Evolutionary conservation across 2,113 vertebrate species (phyloP).

Genomic region (Camelus bactrianus): DNA sequence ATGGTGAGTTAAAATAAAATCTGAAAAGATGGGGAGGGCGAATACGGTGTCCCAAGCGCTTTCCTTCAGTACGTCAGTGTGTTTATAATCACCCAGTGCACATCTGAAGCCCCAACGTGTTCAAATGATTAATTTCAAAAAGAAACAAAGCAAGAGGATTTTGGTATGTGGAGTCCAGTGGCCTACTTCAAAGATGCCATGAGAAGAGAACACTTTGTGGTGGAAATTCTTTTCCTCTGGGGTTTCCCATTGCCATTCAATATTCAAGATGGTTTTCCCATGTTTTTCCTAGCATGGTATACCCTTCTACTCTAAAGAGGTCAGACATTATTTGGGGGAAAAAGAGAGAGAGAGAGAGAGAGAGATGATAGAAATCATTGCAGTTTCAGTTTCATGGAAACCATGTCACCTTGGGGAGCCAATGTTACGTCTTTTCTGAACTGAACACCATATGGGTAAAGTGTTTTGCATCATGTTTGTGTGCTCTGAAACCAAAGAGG

Average conservation of each 20-base stretch:
- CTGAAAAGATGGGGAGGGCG: conserved; percentile 84
- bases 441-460: neutral
- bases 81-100: conserved; percentile 88
- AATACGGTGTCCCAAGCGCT: conserved; percentile 82
- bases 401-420: conserved; percentile 49
- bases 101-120: conserved; percentile 85
- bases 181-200: conserved; percentile 87
- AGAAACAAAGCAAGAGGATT: conserved; percentile 86
- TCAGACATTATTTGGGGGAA: conserved; percentile 67
- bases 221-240: conserved; percentile 87
- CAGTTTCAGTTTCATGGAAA: conserved; percentile 65
- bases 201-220: conserved; percentile 87
- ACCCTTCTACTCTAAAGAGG: conserved; percentile 63
- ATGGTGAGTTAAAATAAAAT: conserved; percentile 88
- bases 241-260: conserved; percentile 81
- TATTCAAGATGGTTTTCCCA: conserved; percentile 82
- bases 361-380: conserved; percentile 74
- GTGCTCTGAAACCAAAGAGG: conserved; percentile 48
- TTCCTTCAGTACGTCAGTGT: conserved; percentile 79
- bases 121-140: conserved; percentile 89
- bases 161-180: conserved; percentile 81
- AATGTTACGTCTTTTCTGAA: neutral
- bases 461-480: conserved; percentile 56
- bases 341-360: conserved; percentile 36
- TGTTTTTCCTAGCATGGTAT: conserved; percentile 81